These are phyloP conservation scores for Holacanthus passer DNA, from an alignment of 2,113 vertebrate species.

Conservation along the genomic window DNA sequence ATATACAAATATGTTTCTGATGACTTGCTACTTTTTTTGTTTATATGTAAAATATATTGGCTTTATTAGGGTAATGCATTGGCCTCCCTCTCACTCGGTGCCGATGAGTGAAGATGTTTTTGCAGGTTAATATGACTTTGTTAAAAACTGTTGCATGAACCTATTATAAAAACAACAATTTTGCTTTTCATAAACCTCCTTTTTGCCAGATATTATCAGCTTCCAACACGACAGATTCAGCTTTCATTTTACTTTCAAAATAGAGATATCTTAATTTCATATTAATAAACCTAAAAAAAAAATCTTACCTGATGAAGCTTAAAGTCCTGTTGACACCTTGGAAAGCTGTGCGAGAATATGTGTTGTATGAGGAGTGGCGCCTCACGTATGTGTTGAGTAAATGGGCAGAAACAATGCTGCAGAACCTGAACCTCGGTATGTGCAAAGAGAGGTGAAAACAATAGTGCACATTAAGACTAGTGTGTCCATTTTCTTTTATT, in stretches of 20 bases:
- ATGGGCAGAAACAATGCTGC: conserved; percentile 14
- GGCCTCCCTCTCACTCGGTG: too few relatives aligned
- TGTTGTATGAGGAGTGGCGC: not conserved
- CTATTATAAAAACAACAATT: not conserved
- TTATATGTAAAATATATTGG: not conserved
- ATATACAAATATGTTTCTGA: not conserved
- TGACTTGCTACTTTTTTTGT: not conserved
- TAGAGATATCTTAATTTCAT: not conserved
- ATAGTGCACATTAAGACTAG: too few relatives aligned
- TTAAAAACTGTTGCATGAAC: not conserved
- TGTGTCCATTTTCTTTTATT: not conserved
- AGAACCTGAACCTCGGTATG: conserved; percentile 31
- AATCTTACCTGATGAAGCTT: conserved; percentile 21
- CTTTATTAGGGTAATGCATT: not conserved
- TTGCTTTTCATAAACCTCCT: not conserved
- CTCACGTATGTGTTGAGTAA: not conserved
- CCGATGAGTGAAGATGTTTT: too few relatives aligned
- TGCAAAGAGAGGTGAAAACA: not conserved
- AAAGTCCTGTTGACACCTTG: not conserved
- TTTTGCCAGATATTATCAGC: not conserved
- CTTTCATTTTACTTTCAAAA: not conserved
- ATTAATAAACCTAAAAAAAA: not conserved
- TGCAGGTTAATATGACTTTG: too few relatives aligned
- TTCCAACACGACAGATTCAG: not conserved
- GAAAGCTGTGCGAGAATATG: not conserved